Conservation (phyloP, 2,113 vertebrate genomes). For the Panurus biarmicus region DNA sequence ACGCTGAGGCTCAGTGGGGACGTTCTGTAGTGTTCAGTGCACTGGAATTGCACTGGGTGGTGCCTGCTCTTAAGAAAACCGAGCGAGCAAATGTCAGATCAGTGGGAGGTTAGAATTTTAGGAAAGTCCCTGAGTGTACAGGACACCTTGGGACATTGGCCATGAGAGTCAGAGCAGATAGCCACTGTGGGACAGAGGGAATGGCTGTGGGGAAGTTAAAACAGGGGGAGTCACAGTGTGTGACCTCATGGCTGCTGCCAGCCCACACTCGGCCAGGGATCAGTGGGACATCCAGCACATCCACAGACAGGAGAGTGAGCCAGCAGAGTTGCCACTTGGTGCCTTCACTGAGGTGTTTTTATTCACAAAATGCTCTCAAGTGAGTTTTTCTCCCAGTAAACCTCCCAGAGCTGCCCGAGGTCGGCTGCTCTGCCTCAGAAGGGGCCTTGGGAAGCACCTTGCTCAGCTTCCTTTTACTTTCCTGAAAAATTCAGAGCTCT, state of each 20-base stretch:
- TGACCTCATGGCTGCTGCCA: not conserved
- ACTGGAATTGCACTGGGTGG: rapidly evolving
- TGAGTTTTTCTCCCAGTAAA: not conserved
- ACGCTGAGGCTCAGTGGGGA: rapidly evolving
- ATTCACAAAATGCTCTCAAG: not conserved
- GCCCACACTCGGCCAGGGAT: rapidly evolving
- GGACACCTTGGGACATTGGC: not conserved
- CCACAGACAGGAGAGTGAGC: rapidly evolving
- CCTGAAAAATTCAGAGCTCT: conserved; percentile 30
- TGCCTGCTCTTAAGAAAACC: not conserved
- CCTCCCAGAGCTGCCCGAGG: not conserved
- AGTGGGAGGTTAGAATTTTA: rapidly evolving
- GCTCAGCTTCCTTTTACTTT: not conserved
- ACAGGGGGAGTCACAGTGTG: rapidly evolving
- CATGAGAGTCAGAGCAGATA: rapidly evolving
- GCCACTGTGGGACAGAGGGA: not conserved
- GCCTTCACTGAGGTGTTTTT: not conserved
- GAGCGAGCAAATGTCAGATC: too few relatives aligned
- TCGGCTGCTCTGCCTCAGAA: not conserved
- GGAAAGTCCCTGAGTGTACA: not conserved
- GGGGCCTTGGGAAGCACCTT: not conserved
- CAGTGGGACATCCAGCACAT: rapidly evolving
- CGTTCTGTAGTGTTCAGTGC: rapidly evolving
- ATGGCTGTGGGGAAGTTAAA: not conserved
- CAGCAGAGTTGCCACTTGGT: rapidly evolving